Conservation (phyloP, 2,113 vertebrate species). For the Nothocercus nigrocapillus region DNA sequence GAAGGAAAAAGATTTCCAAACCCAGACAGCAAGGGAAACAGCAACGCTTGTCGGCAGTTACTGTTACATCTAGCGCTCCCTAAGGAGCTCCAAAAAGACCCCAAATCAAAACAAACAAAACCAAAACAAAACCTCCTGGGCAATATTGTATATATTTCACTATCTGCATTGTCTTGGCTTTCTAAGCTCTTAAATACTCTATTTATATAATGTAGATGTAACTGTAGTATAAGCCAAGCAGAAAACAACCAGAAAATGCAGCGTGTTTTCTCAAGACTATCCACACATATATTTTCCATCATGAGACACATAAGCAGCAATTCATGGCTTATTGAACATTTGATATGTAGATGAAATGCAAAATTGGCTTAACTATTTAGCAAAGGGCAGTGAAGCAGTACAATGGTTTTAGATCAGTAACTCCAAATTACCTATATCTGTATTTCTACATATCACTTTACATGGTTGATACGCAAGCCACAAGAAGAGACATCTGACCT, state of each 20-base stretch:
- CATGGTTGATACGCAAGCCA: not conserved
- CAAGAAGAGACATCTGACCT: not conserved
- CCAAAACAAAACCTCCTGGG: not conserved
- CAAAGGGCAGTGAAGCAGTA: rapidly evolving
- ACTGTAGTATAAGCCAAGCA: not conserved
- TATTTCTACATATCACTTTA: not conserved
- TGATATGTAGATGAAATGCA: not conserved
- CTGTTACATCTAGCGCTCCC: not conserved
- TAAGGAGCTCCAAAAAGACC: not conserved
- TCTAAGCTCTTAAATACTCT: not conserved
- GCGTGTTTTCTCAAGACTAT: not conserved
- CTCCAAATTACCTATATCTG: not conserved
- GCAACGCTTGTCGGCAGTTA: not conserved
- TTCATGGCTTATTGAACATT: not conserved
- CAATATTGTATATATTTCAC: not conserved
- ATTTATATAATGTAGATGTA: not conserved
- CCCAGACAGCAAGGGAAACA: not conserved
- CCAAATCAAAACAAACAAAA: no score
- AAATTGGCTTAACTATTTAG: not conserved
- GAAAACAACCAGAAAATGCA: not conserved
- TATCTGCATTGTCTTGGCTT: not conserved
- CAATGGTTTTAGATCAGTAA: not conserved
- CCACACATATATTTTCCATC: not conserved
- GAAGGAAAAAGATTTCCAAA: not conserved
- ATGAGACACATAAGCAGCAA: not conserved